Base-by-base conservation (phyloP, 1,140 invertebrate species). In the Drosophila yakuba region DNA sequence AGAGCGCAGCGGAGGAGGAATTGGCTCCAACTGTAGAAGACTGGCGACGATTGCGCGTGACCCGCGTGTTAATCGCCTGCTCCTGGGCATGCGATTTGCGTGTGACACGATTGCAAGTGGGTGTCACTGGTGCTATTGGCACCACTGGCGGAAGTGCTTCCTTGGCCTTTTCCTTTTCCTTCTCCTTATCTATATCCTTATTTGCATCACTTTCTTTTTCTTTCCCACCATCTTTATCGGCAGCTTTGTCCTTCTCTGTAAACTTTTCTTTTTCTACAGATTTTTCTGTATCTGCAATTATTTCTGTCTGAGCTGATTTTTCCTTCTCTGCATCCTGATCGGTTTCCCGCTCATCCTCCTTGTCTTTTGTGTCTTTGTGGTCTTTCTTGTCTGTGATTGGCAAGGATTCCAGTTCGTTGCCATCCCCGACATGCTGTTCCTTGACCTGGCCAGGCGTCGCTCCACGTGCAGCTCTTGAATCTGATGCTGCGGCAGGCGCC, bases 21-120 rank as follows among this genome's bases (percentile, higher is more conserved):
- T 4, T 44, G 25, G 57, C 41, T 14, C 38, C 69, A 11, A 56
- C 32, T 4, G 76, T 78, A 7, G 76, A 76, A 12, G 90, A 81
- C 52, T 90, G 83, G 0, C 91, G 77, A 3, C 85, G 78, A 28
- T 91, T 91, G 41, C 91, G 84, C 6, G 91, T 92, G 15, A 92
- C 66, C 5, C 91, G 81, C 4, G 90, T 88, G 25, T 82, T 91
- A 45, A 55, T 83, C 23, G 66, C 83, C 75, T 88, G 66, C 50
- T 91, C 88, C 56, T 92, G 79, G 20, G 91, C 91, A n/a, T 80
- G 76, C 0, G 91, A 75, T 38, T 92, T 92, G n/a, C 91, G 88
- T 32, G 91, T 92, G 6, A 91, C 68, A 12, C 91, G 80, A 50
- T 92, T 91, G 28, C 67, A 76, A 15, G 73, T 74, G 8, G 75